These are phyloP conservation scores for Galeopsomyia nigrocyanea DNA, from an alignment of 2,888 invertebrate species.

Conservation along the genomic window DNA sequence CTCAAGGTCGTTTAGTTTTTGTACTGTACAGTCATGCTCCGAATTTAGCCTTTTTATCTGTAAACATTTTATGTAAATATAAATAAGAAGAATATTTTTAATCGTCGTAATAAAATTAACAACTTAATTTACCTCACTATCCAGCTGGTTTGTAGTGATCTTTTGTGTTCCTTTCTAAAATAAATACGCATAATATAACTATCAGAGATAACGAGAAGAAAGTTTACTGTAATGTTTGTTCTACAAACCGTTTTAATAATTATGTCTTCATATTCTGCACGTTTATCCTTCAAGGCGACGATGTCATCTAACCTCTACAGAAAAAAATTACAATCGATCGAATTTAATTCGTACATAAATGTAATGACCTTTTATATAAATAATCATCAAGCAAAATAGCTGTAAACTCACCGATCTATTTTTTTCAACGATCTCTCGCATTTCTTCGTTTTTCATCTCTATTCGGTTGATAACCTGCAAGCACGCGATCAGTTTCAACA, in stretches of 20 bases:
- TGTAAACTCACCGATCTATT: slow-evolving; percentile 57
- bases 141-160: slow-evolving; percentile 55
- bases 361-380: neutral
- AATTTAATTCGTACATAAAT: slow-evolving; percentile 3
- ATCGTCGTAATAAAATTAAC: neutral
- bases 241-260: slow-evolving; percentile 61
- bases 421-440: slow-evolving; percentile 54
- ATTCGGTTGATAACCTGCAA: slow-evolving; percentile 59
- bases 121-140: slow-evolving; percentile 56
- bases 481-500: slow-evolving; percentile 12
- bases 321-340: slow-evolving; percentile 12
- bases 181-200: slow-evolving; percentile 17
- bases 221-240: neutral
- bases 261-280: slow-evolving; percentile 60
- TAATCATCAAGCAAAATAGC: neutral
- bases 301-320: slow-evolving; percentile 61
- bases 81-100: neutral
- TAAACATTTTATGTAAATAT: slow-evolving; percentile 28
- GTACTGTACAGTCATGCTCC: slow-evolving; percentile 54
- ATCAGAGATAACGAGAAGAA: neutral
- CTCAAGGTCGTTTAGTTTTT: slow-evolving; percentile 59
- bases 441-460: slow-evolving; percentile 59
- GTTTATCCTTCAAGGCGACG: slow-evolving; percentile 59
- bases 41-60: slow-evolving; percentile 58
- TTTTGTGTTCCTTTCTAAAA: slow-evolving; percentile 60